Conservation (phyloP, 1,140 invertebrate species). For the Plutomurus gul region DNA sequence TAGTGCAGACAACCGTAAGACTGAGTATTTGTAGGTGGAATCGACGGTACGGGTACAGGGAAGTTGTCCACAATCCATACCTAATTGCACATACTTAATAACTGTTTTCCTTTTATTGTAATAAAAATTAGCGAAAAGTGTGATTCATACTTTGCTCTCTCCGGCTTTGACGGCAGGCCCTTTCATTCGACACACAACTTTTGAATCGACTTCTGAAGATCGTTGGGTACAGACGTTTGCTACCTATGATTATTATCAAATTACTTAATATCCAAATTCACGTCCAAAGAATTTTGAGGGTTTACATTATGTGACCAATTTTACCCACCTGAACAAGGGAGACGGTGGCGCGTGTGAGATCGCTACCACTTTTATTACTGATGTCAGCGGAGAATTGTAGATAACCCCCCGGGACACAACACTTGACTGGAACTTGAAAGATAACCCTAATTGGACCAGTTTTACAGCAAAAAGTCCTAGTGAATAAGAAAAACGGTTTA, state of each 20-base stretch:
- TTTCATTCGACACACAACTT: constrained; percentile 47
- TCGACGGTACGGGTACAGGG: constrained; percentile 37
- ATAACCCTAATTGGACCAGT: constrained; percentile 41
- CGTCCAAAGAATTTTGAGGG: background rate
- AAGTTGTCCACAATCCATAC: constrained; percentile 43
- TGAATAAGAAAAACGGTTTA: no score
- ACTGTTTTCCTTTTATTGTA: no score
- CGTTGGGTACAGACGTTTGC: constrained; percentile 32
- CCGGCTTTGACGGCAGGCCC: constrained; percentile 40
- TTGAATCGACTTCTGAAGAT: constrained; percentile 37
- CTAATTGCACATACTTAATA: no score
- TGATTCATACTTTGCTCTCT: constrained; percentile 38
- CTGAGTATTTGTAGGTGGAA: constrained; percentile 35
- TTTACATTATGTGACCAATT: background rate
- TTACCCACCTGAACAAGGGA: constrained; percentile 34
- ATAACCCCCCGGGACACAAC: constrained; percentile 38
- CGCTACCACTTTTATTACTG: constrained; percentile 22
- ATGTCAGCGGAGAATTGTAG: constrained; percentile 40
- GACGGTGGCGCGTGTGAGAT: constrained; percentile 35
- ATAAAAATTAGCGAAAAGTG: no score
- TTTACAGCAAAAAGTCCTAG: constrained; percentile 37
- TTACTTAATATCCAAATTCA: background rate
- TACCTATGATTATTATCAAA: constrained; percentile 4
- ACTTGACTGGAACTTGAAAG: constrained; percentile 40
- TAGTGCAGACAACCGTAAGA: constrained; percentile 43